Evolutionary conservation across 2,113 vertebrate species (phyloP), one percentile per base, ranked within the genome.

Genomic region (Anser brachyrhynchus): DNA sequence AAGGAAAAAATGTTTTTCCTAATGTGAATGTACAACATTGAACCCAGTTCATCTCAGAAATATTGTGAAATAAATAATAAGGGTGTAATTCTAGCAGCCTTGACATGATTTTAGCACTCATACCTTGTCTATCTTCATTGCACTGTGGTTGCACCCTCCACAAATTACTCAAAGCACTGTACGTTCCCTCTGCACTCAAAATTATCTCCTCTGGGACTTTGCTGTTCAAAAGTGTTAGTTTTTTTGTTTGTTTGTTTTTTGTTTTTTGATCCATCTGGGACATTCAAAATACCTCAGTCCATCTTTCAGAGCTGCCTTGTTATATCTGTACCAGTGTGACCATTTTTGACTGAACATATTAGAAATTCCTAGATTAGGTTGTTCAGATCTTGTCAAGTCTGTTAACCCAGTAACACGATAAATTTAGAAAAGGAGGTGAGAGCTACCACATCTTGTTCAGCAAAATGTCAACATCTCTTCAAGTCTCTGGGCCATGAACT

Each of bases 41-140:
- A 82, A 74, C n/a, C 11, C 43, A 89, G 9, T 71, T 88, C 46
- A 67, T 77, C 46, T 67, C 65, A 43, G 69, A 78, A n/a, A 77
- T 73, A 84, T 8, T 92, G 80, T 84, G 91, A 92, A 92, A 92
- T 77, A 93, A 96, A 92, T 92, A 95, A 87, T 78, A 93, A 78
- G 37, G 13, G 22, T 78, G 43, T 61, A 46, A 82, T 89, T 92
- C 66, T 79, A 70, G 74, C 22, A 89, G 28, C 25, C 49, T 89
- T 75, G 22, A 79, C 16, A n/a, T 46, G 39, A 84, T 58, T 82
- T 92, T 92, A 92, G 84, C 58, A 49, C 16, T 92, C 39, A 49
- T 84, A 72, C 35, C 20, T 84, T 78, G 57, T 58, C 73, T 84
- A 28, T 78, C 33, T 81, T 90, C 54, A 77, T 13, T 90, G 21